Evolutionary conservation across 2,797 vertebrate species (phyloP), one percentile per base, ranked within the genome.

Genomic region (Helarctos malayanus): DNA sequence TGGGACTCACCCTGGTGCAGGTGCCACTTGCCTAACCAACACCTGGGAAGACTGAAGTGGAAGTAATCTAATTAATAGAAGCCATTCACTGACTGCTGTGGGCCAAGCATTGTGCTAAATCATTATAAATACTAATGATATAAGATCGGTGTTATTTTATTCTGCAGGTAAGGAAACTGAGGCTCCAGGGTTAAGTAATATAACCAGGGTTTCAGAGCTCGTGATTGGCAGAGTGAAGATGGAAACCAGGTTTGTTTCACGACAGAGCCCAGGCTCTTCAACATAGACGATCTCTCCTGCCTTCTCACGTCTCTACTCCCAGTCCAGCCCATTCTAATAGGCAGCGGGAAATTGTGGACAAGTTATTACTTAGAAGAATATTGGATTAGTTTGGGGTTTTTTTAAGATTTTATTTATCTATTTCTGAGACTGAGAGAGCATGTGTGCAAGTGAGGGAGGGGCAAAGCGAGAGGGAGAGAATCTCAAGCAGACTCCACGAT

Each of bases 291-390:
- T 25, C 45, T 69, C 7, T 75, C 45, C 45, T 78, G 18, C 79
- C 45, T 92, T 71, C 29, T 35, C 13, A 25, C 11, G 11, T 54
- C 19, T 63, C 61, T 5, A 71, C 25, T 29, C 41, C 32, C 32
- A 85, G 2, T 45, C 61, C n/a, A 75, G 29, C 23, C 47, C 7
- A 16, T 56, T 75, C 75, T 16, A n/a, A 19, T 27, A 65, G 8
- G 11, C 38, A 90, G 25, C 35, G 32, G 45, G 45, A 90, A 93
- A 80, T 38, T 59, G 27, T 71, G 23, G 45, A 6, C 21, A 89
- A 25, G 35, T 85, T 80, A 54, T 54, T 56, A 54, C 29, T 71
- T 45, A 69, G n/a, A 76, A 79, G 93, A 65, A 63, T n/a, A 63
- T 68, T 68, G 65, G n/a, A 3, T 7, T 18, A 68, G 32, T 65